These are phyloP conservation scores for Xestia sexstrigata DNA, from an alignment of 2,888 invertebrate genomes.

Conservation along the genomic window DNA sequence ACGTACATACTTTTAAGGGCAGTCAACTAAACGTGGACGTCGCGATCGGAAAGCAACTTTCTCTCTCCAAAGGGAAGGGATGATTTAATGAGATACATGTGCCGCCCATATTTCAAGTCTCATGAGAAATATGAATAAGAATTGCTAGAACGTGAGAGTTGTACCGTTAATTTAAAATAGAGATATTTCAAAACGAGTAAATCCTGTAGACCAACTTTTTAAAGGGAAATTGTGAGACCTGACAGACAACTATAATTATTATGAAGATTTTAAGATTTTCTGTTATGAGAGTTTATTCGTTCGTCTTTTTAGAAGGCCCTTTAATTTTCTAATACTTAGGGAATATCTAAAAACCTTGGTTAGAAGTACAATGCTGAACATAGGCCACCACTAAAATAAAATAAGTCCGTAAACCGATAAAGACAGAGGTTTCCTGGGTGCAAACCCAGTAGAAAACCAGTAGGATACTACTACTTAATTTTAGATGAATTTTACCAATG, in stretches of 20 bases:
- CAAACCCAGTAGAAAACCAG: no score
- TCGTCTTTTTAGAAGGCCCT: neutral
- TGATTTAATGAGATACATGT: conserved; percentile 19
- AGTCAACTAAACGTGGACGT: conserved; percentile 30
- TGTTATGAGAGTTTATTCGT: no score
- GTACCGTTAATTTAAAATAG: neutral
- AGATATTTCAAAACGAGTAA: neutral
- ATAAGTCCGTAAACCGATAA: neutral
- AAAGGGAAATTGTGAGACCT: neutral
- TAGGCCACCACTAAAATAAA: neutral
- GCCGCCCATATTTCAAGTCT: conserved; percentile 11
- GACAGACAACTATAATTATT: neutral
- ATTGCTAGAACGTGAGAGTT: conserved; percentile 5
- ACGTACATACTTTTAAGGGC: conserved; percentile 33
- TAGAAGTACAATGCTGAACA: neutral
- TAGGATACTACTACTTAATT: neutral
- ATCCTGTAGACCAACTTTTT: neutral
- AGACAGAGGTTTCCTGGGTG: neutral
- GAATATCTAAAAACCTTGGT: neutral
- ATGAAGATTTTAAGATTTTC: neutral
- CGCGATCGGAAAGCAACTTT: conserved; percentile 50
- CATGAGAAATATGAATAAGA: conserved; percentile 12
- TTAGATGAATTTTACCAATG: neutral
- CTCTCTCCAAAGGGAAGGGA: conserved; percentile 18
- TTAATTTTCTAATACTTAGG: neutral